Conservation (phyloP, 2,113 vertebrate species). For the Sardina pilchardus region DNA sequence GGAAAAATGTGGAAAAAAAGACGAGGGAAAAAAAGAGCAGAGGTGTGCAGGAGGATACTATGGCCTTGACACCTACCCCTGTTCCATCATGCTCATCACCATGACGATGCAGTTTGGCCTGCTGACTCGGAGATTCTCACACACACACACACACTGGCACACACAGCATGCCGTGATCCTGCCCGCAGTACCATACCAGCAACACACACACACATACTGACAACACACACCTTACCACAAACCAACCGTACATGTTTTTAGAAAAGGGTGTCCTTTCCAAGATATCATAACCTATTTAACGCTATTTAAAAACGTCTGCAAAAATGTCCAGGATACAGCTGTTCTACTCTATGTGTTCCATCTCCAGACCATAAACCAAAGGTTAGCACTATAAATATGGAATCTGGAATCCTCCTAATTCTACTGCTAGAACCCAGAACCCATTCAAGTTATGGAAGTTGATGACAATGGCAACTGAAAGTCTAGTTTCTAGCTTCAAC, state of each 20-base stretch:
- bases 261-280: background rate
- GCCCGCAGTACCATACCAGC: background rate
- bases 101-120: background rate
- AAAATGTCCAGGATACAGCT: background rate
- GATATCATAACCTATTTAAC: background rate
- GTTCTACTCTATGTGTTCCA: background rate
- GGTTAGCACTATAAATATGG: background rate
- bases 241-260: background rate
- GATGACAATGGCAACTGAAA: background rate
- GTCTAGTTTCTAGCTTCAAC: background rate
- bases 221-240: background rate
- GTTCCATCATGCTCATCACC: background rate
- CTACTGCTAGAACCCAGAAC: background rate
- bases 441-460: background rate
- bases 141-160: background rate
- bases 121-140: background rate
- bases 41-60: background rate
- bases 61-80: background rate
- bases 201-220: background rate
- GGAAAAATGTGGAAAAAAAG: background rate
- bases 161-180: background rate
- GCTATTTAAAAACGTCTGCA: background rate
- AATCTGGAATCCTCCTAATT: background rate
- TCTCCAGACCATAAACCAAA: background rate
- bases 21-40: background rate